Evolutionary conservation across 2,888 invertebrate species (phyloP).

Genomic region (Lepidocyrtoides sp.): DNA sequence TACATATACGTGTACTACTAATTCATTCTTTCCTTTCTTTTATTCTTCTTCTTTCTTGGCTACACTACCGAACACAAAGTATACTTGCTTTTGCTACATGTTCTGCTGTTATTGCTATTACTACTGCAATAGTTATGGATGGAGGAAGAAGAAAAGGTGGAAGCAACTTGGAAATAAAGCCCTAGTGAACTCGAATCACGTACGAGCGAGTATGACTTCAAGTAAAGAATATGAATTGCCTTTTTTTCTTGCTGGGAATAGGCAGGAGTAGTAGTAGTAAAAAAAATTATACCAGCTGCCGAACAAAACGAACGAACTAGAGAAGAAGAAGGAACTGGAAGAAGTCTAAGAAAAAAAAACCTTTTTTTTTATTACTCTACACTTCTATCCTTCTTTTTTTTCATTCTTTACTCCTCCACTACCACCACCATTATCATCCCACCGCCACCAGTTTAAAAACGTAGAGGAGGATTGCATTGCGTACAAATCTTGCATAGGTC

Average conservation of each 20-base stretch:
- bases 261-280: not conserved
- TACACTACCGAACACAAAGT: too few relatives aligned
- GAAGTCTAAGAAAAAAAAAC: not conserved
- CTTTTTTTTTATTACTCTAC: constrained; percentile 23
- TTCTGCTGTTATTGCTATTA: not conserved
- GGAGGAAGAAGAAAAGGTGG: not conserved
- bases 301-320: constrained; percentile 27
- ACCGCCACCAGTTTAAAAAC: not conserved
- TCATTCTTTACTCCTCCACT: too few relatives aligned
- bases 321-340: too few relatives aligned
- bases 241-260: constrained; percentile 25
- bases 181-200: constrained; percentile 51
- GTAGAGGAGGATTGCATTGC: too few relatives aligned
- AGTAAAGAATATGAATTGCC: constrained; percentile 65
- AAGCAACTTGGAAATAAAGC: not conserved
- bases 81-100: too few relatives aligned
- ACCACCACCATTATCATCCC: not conserved
- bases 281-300: constrained; percentile 7
- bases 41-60: too few relatives aligned
- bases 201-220: constrained; percentile 39
- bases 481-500: too few relatives aligned
- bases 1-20: constrained; percentile 41
- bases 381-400: not conserved
- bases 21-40: constrained; percentile 4
- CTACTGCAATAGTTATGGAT: not conserved